Base-by-base conservation (phyloP, 2,113 vertebrate species). In the Sturnus vulgaris region DNA sequence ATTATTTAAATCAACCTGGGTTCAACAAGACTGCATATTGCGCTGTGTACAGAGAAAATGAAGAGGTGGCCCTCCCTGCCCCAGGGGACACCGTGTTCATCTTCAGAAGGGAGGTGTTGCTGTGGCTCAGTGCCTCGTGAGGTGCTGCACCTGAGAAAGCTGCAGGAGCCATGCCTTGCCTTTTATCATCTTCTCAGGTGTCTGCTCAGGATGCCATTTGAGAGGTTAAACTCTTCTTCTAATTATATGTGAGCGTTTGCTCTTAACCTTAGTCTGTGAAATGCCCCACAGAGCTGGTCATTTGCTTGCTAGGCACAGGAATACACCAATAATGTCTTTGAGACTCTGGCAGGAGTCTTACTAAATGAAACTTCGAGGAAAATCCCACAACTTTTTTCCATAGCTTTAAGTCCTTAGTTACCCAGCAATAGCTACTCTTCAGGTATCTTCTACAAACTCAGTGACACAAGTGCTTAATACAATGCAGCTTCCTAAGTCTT, bases 31-130 rank as follows among this genome's bases (percentile, higher is more conserved):
- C 39, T 79, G 35, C 27, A 87, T 52, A 25, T 10, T 10, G 23
- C 21, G 10, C 39, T 66, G 9, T 50, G 68, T 42, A 27, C 9
- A 46, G 42, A 69, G 13, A n/a, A 91, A 83, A 83, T 21, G 31
- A 57, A 65, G 44, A 47, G 1, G 2, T 1, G 3, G 12, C 4
- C 16, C 46, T 69, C 49, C 16, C 2, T 8, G 28, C 2, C 4
- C 16, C 56, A 10, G 37, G 22, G 31, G 44, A 56, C 23, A 59
- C 20, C 24, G 68, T 1, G 7, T n/a, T 71, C 27, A 17, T 44
- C 24, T 55, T 83, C 46, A 81, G 68, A 69, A 66, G 14, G 28
- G 23, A 15, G 5, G 20, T 55, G 39, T 52, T 4, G 1, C 40
- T 68, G 35, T 69, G 49, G 23, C 46, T 85, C 52, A 49, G 59